Evolutionary conservation across 2,888 invertebrate species (phyloP), one percentile per base, ranked within the genome.

Genomic region (Spodoptera exigua): DNA sequence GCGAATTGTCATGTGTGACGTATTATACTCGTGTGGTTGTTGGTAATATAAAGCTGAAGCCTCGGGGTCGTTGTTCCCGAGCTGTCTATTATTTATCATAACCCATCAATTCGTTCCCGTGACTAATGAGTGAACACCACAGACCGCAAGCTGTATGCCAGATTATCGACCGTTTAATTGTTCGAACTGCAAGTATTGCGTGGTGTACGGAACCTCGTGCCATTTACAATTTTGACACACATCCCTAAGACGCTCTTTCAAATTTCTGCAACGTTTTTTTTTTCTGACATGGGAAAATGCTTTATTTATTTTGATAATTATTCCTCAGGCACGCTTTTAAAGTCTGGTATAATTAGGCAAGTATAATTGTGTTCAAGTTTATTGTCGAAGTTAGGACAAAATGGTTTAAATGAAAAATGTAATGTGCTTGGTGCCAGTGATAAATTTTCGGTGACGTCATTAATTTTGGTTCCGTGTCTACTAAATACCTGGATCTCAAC

Each of bases 61-160:
- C 18, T 13, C 14, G 17, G 27, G 27, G 18, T 49, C 45, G 55
- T 63, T 53, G 64, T 40, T 18, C 57, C 36, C 2, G 39, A 32
- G 61, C 68, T 74, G 77, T 78, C 82, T 81, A 79, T 83, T 84
- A 86, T 84, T 85, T 84, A 85, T 86, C 83, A 87, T 84, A 86
- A 79, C 79, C 81, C 85, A 82, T 87, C 89, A 87, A 88, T 88
- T 85, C 80, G 83, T 84, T 78, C 70, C 77, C 80, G 80, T 77
- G 78, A 76, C 74, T 80, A 82, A 81, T 74, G 78, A 77, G 81
- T 79, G 77, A 51, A 36, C 56, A 44, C 58, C 56, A 55, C 61
- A 60, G 49, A 57, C 60, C 74, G 41, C 61, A 64, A 61, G 59
- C 61, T 51, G 48, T 59, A 70, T 64, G 61, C 61, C 48, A 39